phyloP scores from a whole-genome alignment of 2,113 vertebrate species.

The Phyllostomus discolor region DNA sequence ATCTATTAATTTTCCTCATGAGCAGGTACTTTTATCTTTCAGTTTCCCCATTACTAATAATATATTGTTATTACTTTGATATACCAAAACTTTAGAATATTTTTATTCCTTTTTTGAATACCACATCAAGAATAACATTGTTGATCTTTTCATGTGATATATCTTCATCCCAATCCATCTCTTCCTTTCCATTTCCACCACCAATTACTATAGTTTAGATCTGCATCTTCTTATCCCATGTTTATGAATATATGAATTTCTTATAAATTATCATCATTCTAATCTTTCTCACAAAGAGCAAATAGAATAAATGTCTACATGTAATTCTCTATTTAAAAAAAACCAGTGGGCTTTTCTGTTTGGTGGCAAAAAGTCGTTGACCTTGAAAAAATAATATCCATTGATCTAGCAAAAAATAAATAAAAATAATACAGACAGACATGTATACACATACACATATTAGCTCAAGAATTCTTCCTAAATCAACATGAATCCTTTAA shows the following conservation, averaged over 20 bases:
- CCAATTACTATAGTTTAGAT: background rate
- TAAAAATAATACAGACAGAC: background rate
- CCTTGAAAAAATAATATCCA: background rate
- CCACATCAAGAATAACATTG: background rate
- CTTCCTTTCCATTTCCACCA: background rate
- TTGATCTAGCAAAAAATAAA: constrained; percentile 9
- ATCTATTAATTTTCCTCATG: constrained; percentile 2
- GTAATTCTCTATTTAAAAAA: constrained; percentile 11
- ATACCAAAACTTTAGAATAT: background rate
- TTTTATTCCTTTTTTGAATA: background rate
- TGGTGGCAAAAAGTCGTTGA: background rate
- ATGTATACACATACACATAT: background rate
- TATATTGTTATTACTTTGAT: background rate
- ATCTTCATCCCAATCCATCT: background rate
- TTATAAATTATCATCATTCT: constrained; percentile 13
- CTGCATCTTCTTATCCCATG: background rate
- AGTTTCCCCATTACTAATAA: background rate
- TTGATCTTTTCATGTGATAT: background rate
- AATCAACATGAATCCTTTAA: background rate
- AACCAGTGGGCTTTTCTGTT: background rate
- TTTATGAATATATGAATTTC: background rate
- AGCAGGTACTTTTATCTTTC: background rate
- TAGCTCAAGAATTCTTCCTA: constrained; percentile 31
- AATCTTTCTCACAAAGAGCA: background rate
- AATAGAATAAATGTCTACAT: background rate